These are phyloP conservation scores for Parnassius orleans DNA, from an alignment of 2,888 invertebrate genomes.

Conservation along the genomic window DNA sequence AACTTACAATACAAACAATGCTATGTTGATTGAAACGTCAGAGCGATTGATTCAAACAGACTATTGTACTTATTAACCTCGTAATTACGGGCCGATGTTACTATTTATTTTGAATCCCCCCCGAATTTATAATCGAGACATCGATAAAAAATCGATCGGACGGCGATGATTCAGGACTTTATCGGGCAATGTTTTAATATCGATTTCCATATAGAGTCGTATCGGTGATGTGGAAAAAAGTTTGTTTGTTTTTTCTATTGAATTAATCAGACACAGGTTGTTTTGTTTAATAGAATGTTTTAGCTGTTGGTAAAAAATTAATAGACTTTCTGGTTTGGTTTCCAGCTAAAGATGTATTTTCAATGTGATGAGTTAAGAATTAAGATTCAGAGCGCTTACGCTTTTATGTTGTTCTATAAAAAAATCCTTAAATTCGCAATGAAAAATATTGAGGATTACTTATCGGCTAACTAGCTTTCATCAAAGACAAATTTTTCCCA, in stretches of 20 bases:
- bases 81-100: slow-evolving; percentile 74
- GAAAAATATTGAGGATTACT: too few species aligned
- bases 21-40: slow-evolving; percentile 80
- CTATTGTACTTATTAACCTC: slow-evolving; percentile 75
- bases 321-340: slow-evolving; percentile 5
- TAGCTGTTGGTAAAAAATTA: slow-evolving; percentile 19
- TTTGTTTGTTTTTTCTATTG: slow-evolving; percentile 33
- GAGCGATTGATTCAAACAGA: slow-evolving; percentile 69
- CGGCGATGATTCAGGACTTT: slow-evolving; percentile 69
- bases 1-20: slow-evolving; percentile 79
- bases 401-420: too few species aligned
- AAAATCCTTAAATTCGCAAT: too few species aligned
- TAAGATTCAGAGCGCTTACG: too few species aligned
- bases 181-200: slow-evolving; percentile 52
- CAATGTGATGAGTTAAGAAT: not conserved
- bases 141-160: slow-evolving; percentile 59
- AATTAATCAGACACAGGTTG: slow-evolving; percentile 25
- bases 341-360: slow-evolving; percentile 2
- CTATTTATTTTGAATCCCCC: slow-evolving; percentile 76
- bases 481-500: too few species aligned
- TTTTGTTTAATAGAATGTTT: slow-evolving; percentile 27
- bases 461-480: too few species aligned
- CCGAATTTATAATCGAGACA: slow-evolving; percentile 70
- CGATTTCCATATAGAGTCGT: slow-evolving; percentile 56
- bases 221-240: slow-evolving; percentile 33